Percentiles rank a stretch among this genome's conserved stretches.
These are phyloP conservation scores for Hepsetus odoe DNA, from an alignment of 2,113 vertebrate species.

Conservation along the genomic window DNA sequence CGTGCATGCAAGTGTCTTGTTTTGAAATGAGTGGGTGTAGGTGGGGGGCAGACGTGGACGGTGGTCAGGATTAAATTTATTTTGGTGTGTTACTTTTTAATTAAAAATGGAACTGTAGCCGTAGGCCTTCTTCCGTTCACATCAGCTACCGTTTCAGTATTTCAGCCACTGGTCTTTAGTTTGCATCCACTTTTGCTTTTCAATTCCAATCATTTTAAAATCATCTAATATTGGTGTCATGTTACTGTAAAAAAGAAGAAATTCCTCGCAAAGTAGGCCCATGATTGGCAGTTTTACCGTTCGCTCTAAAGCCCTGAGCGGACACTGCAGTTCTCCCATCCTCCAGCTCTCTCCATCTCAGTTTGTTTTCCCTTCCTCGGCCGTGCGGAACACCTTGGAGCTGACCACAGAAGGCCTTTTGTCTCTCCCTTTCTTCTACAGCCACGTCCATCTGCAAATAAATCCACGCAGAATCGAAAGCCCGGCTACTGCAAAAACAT, in stretches of 20 bases:
- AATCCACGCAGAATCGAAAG: slow-evolving; percentile 15
- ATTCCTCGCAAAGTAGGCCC: no score
- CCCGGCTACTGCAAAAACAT: neutral
- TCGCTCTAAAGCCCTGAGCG: slow-evolving; percentile 51
- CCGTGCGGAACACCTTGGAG: slow-evolving; percentile 24
- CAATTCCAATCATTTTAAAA: no score
- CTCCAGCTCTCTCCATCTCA: neutral
- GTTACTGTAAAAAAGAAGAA: no score
- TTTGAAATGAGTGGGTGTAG: slow-evolving; percentile 26
- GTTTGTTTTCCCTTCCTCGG: slow-evolving; percentile 45
- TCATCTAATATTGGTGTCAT: no score
- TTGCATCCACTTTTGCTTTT: no score
- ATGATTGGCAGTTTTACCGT: no score
- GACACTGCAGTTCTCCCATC: slow-evolving; percentile 47
- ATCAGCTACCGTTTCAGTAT: no score
- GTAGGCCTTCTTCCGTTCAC: slow-evolving; percentile 14
- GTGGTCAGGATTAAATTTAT: slow-evolving; percentile 67
- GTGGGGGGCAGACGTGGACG: neutral
- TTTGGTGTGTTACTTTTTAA: slow-evolving; percentile 74
- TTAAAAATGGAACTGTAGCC: slow-evolving; percentile 72
- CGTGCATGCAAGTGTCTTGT: slow-evolving; percentile 7
- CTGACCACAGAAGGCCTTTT: slow-evolving; percentile 38
- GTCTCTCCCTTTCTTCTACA: slow-evolving; percentile 7
- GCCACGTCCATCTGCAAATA: slow-evolving; percentile 18
- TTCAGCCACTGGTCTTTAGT: no score